A percentile compares a stretch with the other conserved stretches of the same genome.
Conservation (phyloP, 2,113 vertebrate species). For the Gambusia affinis region DNA sequence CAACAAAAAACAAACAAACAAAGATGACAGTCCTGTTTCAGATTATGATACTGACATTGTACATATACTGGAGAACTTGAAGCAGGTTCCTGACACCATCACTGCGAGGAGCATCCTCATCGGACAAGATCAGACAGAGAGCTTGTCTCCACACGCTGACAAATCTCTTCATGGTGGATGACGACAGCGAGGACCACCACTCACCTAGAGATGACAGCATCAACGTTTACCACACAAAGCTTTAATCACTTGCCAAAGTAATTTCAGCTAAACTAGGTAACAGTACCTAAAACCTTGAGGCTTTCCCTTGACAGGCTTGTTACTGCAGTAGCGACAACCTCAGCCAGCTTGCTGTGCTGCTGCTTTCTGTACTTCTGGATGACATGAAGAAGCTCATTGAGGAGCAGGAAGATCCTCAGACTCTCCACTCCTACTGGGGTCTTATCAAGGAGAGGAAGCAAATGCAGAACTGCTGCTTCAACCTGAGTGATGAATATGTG, state of each 20-base stretch:
- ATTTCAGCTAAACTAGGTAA: neutral
- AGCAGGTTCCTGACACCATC: constrained; percentile 47
- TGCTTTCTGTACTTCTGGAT: constrained; percentile 13
- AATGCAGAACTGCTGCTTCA: constrained; percentile 3
- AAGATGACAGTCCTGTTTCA: neutral
- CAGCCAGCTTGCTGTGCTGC: constrained; percentile 14
- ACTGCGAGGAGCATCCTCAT: accelerated
- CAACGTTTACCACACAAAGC: neutral
- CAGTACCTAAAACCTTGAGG: constrained; percentile 63
- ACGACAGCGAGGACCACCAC: constrained; percentile 56
- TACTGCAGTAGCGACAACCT: constrained; percentile 41
- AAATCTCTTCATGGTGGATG: constrained; percentile 37
- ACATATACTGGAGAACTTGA: constrained; percentile 52
- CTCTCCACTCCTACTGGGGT: constrained; percentile 50
- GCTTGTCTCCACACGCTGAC: constrained; percentile 61
- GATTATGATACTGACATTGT: constrained; percentile 53
- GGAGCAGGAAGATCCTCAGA: constrained; percentile 64
- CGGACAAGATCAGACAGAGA: constrained; percentile 31
- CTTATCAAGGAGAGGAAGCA: constrained; percentile 38
- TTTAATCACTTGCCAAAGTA: neutral
- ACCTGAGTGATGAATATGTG: constrained; percentile 32
- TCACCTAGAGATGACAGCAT: constrained; percentile 35
- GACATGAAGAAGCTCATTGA: constrained; percentile 56
- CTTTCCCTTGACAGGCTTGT: constrained; percentile 36
- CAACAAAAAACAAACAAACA: neutral